phyloP scores from a whole-genome alignment of 2,113 vertebrate genomes.

The Lontra canadensis region DNA sequence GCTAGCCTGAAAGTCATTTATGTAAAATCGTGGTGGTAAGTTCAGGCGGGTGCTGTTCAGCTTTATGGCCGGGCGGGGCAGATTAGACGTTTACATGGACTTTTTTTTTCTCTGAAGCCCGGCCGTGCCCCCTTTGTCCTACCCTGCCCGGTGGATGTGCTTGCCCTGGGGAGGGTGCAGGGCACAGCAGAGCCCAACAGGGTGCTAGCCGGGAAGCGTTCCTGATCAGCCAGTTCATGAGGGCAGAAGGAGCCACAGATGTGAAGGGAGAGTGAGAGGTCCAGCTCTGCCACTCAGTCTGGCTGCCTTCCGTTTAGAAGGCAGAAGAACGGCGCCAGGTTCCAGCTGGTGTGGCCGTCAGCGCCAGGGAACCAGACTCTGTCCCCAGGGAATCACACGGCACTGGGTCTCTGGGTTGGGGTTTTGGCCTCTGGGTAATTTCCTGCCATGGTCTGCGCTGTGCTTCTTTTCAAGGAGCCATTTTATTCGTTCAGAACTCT shows the following conservation, averaged over 20 bases:
- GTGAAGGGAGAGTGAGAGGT: constrained; percentile 46
- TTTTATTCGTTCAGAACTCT: constrained; percentile 25
- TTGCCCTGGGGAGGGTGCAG: not conserved
- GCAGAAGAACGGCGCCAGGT: not conserved
- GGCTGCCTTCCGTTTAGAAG: constrained; percentile 30
- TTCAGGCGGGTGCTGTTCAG: constrained; percentile 68
- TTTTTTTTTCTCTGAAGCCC: constrained; percentile 66
- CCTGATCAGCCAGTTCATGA: constrained; percentile 16
- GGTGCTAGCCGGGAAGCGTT: not conserved
- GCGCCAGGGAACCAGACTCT: not conserved
- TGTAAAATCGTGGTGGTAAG: constrained; percentile 78
- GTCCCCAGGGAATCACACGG: not conserved
- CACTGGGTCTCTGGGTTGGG: constrained; percentile 4
- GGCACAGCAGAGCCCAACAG: not conserved
- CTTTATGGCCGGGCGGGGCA: constrained; percentile 42
- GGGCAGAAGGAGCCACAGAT: constrained; percentile 60
- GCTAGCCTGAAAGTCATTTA: constrained; percentile 81
- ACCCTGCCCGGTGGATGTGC: constrained; percentile 50
- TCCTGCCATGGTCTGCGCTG: not conserved
- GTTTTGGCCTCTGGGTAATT: constrained; percentile 2
- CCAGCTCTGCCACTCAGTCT: not conserved
- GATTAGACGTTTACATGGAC: constrained; percentile 50
- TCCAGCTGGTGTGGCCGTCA: not conserved
- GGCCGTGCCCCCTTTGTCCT: constrained; percentile 52
- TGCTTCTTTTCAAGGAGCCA: constrained; percentile 35